Conservation (phyloP, 2,113 vertebrate species). For the Bubo blakistoni region DNA sequence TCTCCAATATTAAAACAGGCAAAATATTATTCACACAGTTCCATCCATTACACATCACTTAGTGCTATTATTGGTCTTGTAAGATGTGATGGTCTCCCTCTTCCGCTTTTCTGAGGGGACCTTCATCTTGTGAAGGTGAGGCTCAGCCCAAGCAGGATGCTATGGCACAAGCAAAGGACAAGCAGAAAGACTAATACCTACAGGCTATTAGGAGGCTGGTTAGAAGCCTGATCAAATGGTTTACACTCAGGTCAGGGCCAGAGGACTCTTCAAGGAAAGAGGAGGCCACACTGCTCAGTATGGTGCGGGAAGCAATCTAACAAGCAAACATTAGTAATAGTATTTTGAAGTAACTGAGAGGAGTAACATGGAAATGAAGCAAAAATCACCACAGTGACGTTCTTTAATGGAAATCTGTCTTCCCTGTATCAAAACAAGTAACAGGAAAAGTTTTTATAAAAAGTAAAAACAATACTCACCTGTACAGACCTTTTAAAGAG, state of each 20-base stretch:
- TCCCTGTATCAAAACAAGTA: background rate
- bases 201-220: background rate
- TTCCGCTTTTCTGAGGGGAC: background rate
- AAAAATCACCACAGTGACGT: background rate
- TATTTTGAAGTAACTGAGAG: background rate
- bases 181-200: background rate
- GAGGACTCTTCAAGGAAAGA: background rate
- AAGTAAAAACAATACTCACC: background rate
- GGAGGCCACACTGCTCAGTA: background rate
- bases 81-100: background rate
- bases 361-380: background rate
- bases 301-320: background rate
- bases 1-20: background rate
- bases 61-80: background rate
- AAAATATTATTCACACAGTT: background rate
- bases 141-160: background rate
- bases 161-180: background rate
- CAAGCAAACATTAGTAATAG: background rate
- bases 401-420: background rate
- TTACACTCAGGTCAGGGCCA: rapidly evolving
- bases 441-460: background rate
- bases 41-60: background rate
- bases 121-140: rapidly evolving
- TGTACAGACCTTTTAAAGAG: background rate
- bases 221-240: background rate